Evolutionary conservation across 2,797 vertebrate genomes (phyloP).

Genomic region (Liasis olivaceus): DNA sequence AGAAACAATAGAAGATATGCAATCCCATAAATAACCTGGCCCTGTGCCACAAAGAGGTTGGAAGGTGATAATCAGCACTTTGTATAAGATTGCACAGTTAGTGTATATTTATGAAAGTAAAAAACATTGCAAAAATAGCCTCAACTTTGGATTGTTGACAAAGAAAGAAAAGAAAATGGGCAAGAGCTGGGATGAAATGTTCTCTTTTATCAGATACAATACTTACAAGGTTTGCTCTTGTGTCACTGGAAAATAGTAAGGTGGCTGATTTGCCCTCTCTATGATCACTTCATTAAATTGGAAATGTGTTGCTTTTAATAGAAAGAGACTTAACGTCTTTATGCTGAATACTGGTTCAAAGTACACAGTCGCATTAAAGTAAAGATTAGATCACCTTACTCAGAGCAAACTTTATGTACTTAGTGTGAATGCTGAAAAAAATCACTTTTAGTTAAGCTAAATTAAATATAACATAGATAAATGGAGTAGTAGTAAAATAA

Average conservation of each 20-base stretch:
- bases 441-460: constrained; percentile 37
- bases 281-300: not conserved
- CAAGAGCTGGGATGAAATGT: not conserved
- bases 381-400: constrained; percentile 39
- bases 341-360: constrained; percentile 36
- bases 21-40: not conserved
- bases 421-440: constrained; percentile 51
- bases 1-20: not conserved
- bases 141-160: not conserved
- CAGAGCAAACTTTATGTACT: constrained; percentile 58
- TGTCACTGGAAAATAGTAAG: constrained; percentile 9
- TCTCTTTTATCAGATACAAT: not conserved
- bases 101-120: not conserved
- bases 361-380: constrained; percentile 1
- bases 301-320: constrained; percentile 14
- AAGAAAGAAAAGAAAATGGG: not conserved
- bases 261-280: constrained; percentile 14
- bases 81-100: not conserved
- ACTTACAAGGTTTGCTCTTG: not conserved
- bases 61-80: not conserved
- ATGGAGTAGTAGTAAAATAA: constrained; percentile 26
- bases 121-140: not conserved
- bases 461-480: constrained; percentile 49
- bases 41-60: not conserved
- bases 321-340: not conserved